Conservation (phyloP, 2,888 invertebrate genomes). For the Lithosia quadra region DNA sequence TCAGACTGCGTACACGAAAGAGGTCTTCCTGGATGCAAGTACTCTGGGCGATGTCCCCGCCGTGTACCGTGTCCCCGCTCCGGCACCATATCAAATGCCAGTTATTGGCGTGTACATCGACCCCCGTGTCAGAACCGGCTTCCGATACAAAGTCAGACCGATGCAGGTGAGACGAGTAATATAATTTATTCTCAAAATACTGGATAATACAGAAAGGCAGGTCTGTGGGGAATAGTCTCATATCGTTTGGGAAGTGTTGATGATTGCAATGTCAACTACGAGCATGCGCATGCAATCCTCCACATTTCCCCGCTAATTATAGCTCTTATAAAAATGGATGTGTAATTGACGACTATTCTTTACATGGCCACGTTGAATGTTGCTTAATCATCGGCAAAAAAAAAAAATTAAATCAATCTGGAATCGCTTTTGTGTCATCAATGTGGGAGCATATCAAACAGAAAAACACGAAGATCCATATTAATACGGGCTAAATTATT, state of each 20-base stretch:
- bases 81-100: slow-evolving; percentile 89
- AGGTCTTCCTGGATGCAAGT: slow-evolving; percentile 86
- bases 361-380: slow-evolving; percentile 70
- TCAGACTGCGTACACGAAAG: slow-evolving; percentile 65
- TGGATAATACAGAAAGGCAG: slow-evolving; percentile 57
- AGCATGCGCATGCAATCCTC: slow-evolving; percentile 70
- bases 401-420: slow-evolving; percentile 58
- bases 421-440: slow-evolving; percentile 76
- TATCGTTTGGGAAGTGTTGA: slow-evolving; percentile 70
- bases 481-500: slow-evolving; percentile 73
- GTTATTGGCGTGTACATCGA: slow-evolving; percentile 92
- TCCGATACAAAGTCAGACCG: slow-evolving; percentile 90
- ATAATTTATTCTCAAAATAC: slow-evolving; percentile 55
- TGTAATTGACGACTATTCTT: slow-evolving; percentile 62
- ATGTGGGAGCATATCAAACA: slow-evolving; percentile 65
- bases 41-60: slow-evolving; percentile 89
- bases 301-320: slow-evolving; percentile 67
- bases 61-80: slow-evolving; percentile 87
- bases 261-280: slow-evolving; percentile 65
- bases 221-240: slow-evolving; percentile 70
- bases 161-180: slow-evolving; percentile 85
- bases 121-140: slow-evolving; percentile 90
- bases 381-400: slow-evolving; percentile 75
- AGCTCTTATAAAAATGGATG: slow-evolving; percentile 12
- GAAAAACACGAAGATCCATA: slow-evolving; percentile 84